These are phyloP conservation scores for Protaetia brevitarsis DNA, from an alignment of 1,140 invertebrate species.

Conservation along the genomic window DNA sequence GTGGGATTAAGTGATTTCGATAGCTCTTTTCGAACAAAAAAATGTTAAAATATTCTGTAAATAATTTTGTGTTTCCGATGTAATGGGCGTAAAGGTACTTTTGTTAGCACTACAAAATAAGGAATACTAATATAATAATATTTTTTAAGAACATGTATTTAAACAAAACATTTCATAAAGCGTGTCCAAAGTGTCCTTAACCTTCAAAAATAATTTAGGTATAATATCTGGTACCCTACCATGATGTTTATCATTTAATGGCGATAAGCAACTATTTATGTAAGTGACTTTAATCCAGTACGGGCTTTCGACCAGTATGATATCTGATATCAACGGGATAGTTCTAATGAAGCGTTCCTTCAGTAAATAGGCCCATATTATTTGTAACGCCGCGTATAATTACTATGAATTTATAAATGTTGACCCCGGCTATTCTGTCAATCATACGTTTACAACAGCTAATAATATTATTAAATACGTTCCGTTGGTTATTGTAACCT, in stretches of 20 bases:
- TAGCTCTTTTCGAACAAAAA: too few species aligned
- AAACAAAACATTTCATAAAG: too few species aligned
- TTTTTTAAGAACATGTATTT: too few species aligned
- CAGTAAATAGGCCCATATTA: neutral
- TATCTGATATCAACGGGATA: neutral
- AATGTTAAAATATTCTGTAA: too few species aligned
- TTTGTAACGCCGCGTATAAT: neutral
- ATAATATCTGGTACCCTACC: neutral
- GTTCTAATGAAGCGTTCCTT: neutral
- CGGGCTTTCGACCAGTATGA: neutral
- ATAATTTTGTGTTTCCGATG: too few species aligned
- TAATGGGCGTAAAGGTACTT: too few species aligned
- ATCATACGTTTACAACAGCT: constrained; percentile 8
- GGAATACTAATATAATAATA: too few species aligned
- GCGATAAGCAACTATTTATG: constrained; percentile 10
- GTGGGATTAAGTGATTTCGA: too few species aligned
- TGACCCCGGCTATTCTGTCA: constrained; percentile 4
- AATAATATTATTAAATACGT: constrained; percentile 15
- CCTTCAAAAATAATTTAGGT: neutral
- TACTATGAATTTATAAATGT: constrained; percentile 11
- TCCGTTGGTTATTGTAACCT: neutral
- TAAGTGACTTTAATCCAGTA: neutral
- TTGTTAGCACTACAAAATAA: too few species aligned
- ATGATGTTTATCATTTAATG: constrained; percentile 5
- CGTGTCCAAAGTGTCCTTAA: neutral